phyloP scores from a whole-genome alignment of 2,797 vertebrate genomes.

The Pangasius krempfi region DNA sequence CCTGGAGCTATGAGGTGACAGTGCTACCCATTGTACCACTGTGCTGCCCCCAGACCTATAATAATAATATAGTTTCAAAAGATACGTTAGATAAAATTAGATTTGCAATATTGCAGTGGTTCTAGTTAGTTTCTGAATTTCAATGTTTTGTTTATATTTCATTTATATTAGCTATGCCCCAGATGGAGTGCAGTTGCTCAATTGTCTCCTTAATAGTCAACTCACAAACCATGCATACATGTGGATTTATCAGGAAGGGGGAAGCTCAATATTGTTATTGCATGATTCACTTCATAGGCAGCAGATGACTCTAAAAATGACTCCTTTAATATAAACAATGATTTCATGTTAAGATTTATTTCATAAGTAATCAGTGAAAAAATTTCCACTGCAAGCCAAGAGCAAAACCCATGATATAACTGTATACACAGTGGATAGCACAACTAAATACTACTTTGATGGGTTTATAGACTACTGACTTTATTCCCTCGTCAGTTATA shows the following conservation, averaged over 20 bases:
- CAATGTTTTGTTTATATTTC: not conserved
- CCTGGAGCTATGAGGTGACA: not conserved
- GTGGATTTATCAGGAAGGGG: not conserved
- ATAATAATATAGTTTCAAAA: not conserved
- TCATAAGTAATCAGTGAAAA: not conserved
- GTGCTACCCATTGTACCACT: not conserved
- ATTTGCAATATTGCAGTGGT: not conserved
- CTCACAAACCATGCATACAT: not conserved
- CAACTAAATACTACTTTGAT: not conserved
- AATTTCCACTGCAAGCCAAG: not conserved
- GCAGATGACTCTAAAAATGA: not conserved
- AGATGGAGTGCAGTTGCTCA: not conserved
- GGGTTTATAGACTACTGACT: constrained; percentile 8
- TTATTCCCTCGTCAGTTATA: not conserved
- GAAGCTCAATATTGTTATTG: not conserved
- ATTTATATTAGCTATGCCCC: not conserved
- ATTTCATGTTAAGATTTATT: constrained; percentile 10
- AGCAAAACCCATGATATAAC: not conserved
- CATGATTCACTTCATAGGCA: not conserved
- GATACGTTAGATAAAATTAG: not conserved
- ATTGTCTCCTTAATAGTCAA: not conserved
- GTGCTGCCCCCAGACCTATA: not conserved
- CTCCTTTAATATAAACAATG: not conserved
- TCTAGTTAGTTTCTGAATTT: not conserved
- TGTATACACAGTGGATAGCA: not conserved